A percentile compares a stretch with the other conserved stretches of the same genome.
Conservation (phyloP, 2,797 vertebrate species). For the Cyclura pinguis region DNA sequence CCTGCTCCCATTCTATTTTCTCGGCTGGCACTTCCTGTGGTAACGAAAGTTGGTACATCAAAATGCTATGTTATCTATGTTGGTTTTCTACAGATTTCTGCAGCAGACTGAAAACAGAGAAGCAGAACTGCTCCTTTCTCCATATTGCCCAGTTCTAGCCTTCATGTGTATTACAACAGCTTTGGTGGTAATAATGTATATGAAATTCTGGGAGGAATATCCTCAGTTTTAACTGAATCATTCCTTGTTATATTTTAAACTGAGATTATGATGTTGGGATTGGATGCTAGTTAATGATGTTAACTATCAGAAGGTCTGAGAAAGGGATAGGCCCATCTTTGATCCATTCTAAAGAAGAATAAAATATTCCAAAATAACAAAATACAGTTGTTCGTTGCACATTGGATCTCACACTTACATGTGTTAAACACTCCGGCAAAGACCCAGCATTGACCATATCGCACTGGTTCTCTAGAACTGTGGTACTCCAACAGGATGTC, state of each 20-base stretch:
- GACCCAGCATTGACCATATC: constrained; percentile 97
- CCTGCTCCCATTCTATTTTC: not conserved
- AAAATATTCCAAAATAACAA: not conserved
- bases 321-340: not conserved
- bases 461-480: constrained; percentile 82
- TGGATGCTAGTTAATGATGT: not conserved
- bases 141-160: not conserved
- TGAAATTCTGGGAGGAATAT: not conserved
- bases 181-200: not conserved
- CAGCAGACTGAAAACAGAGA: not conserved
- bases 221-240: not conserved
- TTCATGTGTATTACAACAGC: not conserved
- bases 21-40: not conserved
- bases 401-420: constrained; percentile 83
- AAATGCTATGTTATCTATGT: not conserved
- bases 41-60: not conserved
- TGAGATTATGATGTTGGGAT: not conserved
- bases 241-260: not conserved
- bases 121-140: not conserved
- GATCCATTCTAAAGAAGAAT: not conserved
- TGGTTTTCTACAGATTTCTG: not conserved
- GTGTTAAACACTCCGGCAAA: constrained; percentile 96
- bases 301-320: not conserved
- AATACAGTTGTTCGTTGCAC: constrained; percentile 3
- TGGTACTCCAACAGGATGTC: constrained; percentile 91